Conservation (phyloP, 2,888 invertebrate genomes). For the Lathronympha strigana region DNA sequence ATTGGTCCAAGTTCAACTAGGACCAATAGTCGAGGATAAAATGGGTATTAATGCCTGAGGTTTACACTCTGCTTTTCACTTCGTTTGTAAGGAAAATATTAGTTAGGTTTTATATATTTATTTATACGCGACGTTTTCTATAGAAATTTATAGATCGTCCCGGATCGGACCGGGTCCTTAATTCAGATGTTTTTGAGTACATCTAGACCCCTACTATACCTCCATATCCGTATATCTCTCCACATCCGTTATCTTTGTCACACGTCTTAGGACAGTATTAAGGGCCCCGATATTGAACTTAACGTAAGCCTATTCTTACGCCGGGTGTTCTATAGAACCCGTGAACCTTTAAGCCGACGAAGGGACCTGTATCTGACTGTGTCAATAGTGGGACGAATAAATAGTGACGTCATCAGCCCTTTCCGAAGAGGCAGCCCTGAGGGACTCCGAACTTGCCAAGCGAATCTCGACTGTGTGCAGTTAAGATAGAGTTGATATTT, state of each 20-base stretch:
- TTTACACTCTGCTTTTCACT: too few species aligned
- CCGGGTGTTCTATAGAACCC: background rate
- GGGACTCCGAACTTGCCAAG: conserved; percentile 42
- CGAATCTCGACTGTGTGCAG: background rate
- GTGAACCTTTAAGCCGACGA: conserved; percentile 4
- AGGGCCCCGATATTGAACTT: background rate
- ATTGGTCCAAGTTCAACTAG: too few species aligned
- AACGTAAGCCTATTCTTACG: conserved; percentile 11
- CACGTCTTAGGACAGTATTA: background rate
- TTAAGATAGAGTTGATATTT: background rate
- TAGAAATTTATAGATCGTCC: too few species aligned
- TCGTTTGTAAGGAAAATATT: too few species aligned
- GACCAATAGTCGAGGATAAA: too few species aligned
- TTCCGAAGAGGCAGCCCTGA: conserved; percentile 53
- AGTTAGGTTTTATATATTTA: too few species aligned
- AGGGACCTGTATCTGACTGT: conserved; percentile 31
- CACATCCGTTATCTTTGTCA: background rate
- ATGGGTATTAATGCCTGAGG: too few species aligned
- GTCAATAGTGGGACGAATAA: conserved; percentile 44
- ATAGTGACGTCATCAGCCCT: conserved; percentile 56
- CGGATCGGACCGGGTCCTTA: too few species aligned
- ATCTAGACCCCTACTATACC: too few species aligned
- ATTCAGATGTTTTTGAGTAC: too few species aligned
- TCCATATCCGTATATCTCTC: too few species aligned
- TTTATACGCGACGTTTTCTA: too few species aligned